Percentiles rank a stretch among this genome's conserved stretches.
Evolutionary conservation across 1,140 invertebrate genomes (phyloP).

Genomic region (Pantala flavescens): DNA sequence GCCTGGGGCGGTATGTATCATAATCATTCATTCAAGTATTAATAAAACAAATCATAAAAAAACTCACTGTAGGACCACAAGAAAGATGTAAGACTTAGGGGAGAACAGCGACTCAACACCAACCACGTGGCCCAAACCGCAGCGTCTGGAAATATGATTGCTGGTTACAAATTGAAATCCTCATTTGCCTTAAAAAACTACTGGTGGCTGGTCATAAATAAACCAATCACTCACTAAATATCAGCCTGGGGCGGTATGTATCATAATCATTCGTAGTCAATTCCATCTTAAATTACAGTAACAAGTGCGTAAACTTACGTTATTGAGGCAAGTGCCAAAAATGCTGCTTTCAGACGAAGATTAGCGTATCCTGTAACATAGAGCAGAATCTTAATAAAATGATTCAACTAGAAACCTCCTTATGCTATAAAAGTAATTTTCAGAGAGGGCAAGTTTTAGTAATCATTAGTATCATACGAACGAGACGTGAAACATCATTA

Average conservation of each 20-base stretch:
- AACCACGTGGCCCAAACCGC: too few species aligned
- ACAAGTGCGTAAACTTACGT: not conserved
- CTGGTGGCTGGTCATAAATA: not conserved
- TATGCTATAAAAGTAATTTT: too few species aligned
- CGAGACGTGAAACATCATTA: not conserved
- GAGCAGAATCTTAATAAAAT: too few species aligned
- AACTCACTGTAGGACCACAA: too few species aligned
- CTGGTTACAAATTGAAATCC: too few species aligned
- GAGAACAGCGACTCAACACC: too few species aligned
- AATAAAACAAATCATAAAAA: too few species aligned
- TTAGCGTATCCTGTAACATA: not conserved
- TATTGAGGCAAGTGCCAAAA: not conserved
- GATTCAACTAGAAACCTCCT: too few species aligned
- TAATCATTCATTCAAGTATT: not conserved
- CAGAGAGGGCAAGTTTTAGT: not conserved
- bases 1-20: not conserved
- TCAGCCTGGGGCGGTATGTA: not conserved
- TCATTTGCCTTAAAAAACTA: too few species aligned
- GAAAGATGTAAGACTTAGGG: too few species aligned
- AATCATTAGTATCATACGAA: not conserved
- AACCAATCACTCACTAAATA: not conserved
- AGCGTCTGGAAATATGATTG: too few species aligned
- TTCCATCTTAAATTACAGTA: not conserved
- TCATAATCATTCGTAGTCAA: not conserved
- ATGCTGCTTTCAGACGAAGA: not conserved